These are phyloP conservation scores for Apis florea DNA, from an alignment of 1,140 invertebrate species.

Conservation along the genomic window DNA sequence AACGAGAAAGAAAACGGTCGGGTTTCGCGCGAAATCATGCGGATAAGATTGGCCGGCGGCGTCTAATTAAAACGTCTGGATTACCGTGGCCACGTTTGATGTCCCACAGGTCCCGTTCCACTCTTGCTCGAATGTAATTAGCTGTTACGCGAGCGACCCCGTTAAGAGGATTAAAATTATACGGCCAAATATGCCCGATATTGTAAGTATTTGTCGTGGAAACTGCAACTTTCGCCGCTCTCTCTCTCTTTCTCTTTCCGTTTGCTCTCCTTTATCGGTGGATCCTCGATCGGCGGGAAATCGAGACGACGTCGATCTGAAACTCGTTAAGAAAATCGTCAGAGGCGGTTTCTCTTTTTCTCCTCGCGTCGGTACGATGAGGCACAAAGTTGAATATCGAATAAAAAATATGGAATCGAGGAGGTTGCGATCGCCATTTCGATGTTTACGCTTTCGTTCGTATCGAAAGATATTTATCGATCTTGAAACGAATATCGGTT, in stretches of 20 bases:
- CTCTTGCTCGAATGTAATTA: constrained; percentile 26
- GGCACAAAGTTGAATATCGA: constrained; percentile 3
- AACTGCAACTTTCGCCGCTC: constrained; percentile 12
- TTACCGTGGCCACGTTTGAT: constrained; percentile 43
- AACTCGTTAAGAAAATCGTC: constrained; percentile 31
- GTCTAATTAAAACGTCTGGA: constrained; percentile 47
- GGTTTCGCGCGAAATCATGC: constrained; percentile 27
- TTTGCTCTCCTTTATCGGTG: background rate
- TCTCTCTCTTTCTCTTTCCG: background rate
- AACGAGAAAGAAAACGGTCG: constrained; percentile 38
- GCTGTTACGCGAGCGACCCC: constrained; percentile 28
- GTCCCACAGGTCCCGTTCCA: constrained; percentile 14
- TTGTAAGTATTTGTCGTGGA: constrained; percentile 30
- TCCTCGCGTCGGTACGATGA: background rate
- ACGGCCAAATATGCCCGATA: constrained; percentile 16
- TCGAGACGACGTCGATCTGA: background rate
- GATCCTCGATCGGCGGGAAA: background rate
- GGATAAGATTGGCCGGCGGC: constrained; percentile 42
- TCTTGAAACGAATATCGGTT: background rate
- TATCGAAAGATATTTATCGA: background rate
- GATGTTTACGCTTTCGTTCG: background rate
- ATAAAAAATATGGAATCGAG: background rate
- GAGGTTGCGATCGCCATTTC: background rate
- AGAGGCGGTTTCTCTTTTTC: too few relatives aligned
- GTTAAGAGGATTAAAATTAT: constrained; percentile 50